Conservation (phyloP, 2,113 vertebrate species). For the Daubentonia madagascariensis region DNA sequence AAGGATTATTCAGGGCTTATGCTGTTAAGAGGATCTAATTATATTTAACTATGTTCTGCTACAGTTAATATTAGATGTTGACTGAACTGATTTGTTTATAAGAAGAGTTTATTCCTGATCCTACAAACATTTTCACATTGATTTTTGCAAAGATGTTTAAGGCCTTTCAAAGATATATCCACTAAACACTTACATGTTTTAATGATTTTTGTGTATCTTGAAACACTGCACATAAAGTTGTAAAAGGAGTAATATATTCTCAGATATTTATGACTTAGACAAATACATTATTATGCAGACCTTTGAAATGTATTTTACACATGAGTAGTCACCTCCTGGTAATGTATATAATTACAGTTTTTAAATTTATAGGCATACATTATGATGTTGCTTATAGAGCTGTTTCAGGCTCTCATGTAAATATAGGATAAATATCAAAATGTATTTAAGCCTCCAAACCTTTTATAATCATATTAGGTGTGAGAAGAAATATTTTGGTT, state of each 20-base stretch:
- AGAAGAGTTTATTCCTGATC: not conserved
- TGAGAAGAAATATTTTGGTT: not conserved
- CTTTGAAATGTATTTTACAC: slow-evolving; percentile 60
- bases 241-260: not conserved
- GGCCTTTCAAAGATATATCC: not conserved
- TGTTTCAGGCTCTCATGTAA: slow-evolving; percentile 23
- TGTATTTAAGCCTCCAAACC: slow-evolving; percentile 17
- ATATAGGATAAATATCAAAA: slow-evolving; percentile 56
- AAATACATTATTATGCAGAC: slow-evolving; percentile 23
- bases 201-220: not conserved
- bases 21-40: slow-evolving; percentile 53
- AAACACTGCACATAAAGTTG: not conserved
- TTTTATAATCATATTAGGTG: not conserved
- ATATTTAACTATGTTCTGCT: slow-evolving; percentile 33
- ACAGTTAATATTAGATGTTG: slow-evolving; percentile 32
- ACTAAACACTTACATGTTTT: not conserved
- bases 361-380: slow-evolving; percentile 51
- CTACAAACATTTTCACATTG: slow-evolving; percentile 6
- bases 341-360: slow-evolving; percentile 55
- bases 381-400: slow-evolving; percentile 11
- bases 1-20: slow-evolving; percentile 56
- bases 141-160: not conserved
- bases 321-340: slow-evolving; percentile 26
- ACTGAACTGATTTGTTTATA: slow-evolving; percentile 42
- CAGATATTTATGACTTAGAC: slow-evolving; percentile 16